Evolutionary conservation across 2,888 invertebrate species (phyloP).

Genomic region (Trichacis sp.): DNA sequence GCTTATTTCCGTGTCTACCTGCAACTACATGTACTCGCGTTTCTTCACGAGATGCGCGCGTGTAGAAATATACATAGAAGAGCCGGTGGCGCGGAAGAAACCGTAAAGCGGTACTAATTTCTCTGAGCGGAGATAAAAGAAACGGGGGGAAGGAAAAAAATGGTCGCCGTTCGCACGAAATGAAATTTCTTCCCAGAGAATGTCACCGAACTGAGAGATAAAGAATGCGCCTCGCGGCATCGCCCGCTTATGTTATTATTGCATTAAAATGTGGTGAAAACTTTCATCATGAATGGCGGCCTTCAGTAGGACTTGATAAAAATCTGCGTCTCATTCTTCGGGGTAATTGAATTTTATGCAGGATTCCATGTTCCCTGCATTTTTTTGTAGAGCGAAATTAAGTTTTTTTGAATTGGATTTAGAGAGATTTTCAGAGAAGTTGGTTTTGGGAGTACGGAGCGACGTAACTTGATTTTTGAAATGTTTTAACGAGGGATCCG

Average conservation of each 20-base stretch:
- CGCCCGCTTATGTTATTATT: conserved; percentile 42
- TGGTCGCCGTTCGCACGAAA: conserved; percentile 40
- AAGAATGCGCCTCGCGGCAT: conserved; percentile 45
- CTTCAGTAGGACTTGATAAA: not conserved
- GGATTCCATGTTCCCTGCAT: not conserved
- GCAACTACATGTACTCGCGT: conserved; percentile 11
- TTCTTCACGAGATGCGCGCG: conserved; percentile 5
- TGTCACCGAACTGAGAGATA: conserved; percentile 53
- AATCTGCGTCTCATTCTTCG: not conserved
- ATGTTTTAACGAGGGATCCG: too few species aligned
- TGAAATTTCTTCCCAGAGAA: conserved; percentile 50
- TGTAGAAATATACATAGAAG: conserved; percentile 15
- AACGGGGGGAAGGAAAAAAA: conserved; percentile 26
- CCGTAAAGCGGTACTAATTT: conserved; percentile 62
- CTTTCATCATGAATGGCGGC: not conserved
- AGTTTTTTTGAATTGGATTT: too few species aligned
- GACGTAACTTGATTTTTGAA: too few species aligned
- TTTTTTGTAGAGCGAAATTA: too few species aligned
- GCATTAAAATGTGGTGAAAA: conserved; percentile 1
- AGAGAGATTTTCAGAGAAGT: too few species aligned
- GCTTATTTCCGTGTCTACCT: conserved; percentile 17
- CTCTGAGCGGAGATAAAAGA: conserved; percentile 32
- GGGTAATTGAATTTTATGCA: not conserved
- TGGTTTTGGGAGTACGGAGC: too few species aligned
- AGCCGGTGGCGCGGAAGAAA: conserved; percentile 48